Evolutionary conservation across 1,140 invertebrate genomes (phyloP), one percentile per base, ranked within the genome.

Genomic region (Lepidostoma basale): DNA sequence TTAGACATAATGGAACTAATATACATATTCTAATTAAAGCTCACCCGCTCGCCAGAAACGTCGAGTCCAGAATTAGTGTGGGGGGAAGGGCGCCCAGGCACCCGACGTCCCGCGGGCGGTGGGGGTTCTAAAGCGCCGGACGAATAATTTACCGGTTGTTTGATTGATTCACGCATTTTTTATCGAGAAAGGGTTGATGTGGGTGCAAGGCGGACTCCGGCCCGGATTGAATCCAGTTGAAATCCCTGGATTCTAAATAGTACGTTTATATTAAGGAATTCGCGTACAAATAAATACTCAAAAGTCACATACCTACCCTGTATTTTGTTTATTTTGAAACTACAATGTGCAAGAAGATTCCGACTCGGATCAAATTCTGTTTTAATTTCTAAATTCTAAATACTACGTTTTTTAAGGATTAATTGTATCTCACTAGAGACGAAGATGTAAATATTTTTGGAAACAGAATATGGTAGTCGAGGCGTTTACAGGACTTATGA

Each of bases 21-120:
- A 73, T 73, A 73, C 71, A 73, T 73, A 73, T 73, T 73, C 71
- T 73, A 73, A 73, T 73, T 73, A 73, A 73, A 72, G 70, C 71
- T 67, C 71, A 67, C 67, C 71, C 71, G 67, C 49, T 62, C 67
- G 70, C 60, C 56, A 60, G 56, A 60, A 28, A 63, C 69, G 47
- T 62, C 60, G 69, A 45, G 30, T 60, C 39, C 45, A 47, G 60
- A 33, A 44, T 20, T 26, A 14, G 28, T 23, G 18, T 14, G 67
- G 33, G 25, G 14, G 45, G 58, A 59, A 47, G 47, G 66, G 28
- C 16, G 30, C 42, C 39, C 16, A 42, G 44, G 40, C n/a, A 8
- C 18, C 20, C 30, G 22, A 26, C 25, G 14, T 62, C 54, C 44
- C 62, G 62, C 69, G 60, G 26, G 39, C 68, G 59, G 54, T 45